Evolutionary conservation across 2,888 invertebrate species (phyloP).

Genomic region (Trypoxylon attenuatum): DNA sequence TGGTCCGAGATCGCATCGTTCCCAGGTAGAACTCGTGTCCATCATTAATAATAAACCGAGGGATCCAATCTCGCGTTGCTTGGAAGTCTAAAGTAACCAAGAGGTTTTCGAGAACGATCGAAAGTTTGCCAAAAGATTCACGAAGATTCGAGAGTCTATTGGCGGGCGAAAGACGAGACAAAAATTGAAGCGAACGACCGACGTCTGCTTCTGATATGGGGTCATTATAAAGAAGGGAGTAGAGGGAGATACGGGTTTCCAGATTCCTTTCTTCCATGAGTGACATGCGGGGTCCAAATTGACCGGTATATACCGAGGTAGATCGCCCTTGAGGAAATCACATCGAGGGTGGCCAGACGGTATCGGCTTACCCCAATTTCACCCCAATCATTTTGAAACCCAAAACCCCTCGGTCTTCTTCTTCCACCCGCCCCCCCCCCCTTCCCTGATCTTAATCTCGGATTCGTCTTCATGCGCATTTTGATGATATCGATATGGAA

Average conservation of each 20-base stretch:
- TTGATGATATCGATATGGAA: conserved; percentile 66
- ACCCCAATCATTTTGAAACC: conserved; percentile 74
- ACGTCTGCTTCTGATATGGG: conserved; percentile 13
- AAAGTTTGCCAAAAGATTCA: background rate
- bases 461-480: conserved; percentile 54
- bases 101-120: background rate
- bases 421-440: conserved; percentile 36
- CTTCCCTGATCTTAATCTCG: conserved; percentile 26
- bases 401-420: conserved; percentile 58
- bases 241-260: conserved; percentile 32
- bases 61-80: too few species aligned
- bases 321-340: conserved; percentile 50
- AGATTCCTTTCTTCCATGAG: conserved; percentile 51
- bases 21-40: conserved; percentile 55
- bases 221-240: conserved; percentile 40
- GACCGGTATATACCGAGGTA: conserved; percentile 52
- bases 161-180: conserved; percentile 26
- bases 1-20: conserved; percentile 26
- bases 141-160: background rate
- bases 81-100: background rate
- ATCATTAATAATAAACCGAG: background rate
- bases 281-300: conserved; percentile 62
- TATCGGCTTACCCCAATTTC: conserved; percentile 74
- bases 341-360: conserved; percentile 53
- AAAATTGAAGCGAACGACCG: background rate